Conservation (phyloP, 2,113 vertebrate genomes). For the Balaenoptera acutorostrata region DNA sequence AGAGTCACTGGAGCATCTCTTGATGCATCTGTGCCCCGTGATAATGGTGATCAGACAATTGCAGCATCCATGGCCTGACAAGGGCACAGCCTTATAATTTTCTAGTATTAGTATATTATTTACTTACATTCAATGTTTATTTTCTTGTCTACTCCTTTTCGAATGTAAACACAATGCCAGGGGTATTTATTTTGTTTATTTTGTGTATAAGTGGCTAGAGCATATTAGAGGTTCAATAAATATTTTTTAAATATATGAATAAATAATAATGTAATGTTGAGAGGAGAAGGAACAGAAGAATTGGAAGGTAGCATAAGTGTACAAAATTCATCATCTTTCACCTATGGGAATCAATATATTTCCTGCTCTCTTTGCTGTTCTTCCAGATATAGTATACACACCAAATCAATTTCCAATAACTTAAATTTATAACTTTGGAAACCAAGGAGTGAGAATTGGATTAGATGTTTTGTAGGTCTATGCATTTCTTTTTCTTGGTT, state of each 20-base stretch:
- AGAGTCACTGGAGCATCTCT: neutral
- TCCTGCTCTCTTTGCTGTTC: neutral
- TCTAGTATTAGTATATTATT: neutral
- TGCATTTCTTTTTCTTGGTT: neutral
- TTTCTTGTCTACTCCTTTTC: neutral
- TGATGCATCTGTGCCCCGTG: neutral
- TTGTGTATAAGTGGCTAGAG: neutral
- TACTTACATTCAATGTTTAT: neutral
- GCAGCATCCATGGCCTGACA: neutral
- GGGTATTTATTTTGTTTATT: neutral
- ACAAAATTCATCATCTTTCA: neutral
- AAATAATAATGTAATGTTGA: neutral
- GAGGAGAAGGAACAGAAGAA: neutral
- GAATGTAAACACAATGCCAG: neutral
- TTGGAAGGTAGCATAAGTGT: neutral
- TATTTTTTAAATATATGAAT: neutral
- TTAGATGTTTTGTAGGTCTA: neutral
- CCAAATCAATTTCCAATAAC: neutral
- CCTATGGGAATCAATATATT: neutral
- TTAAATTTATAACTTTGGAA: neutral
- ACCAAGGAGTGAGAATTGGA: neutral
- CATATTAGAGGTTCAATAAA: neutral
- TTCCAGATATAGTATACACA: neutral
- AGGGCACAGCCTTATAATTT: neutral
- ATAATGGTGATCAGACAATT: neutral